Percentiles rank a stretch among this genome's conserved stretches.
Evolutionary conservation across 2,888 invertebrate genomes (phyloP).

Genomic region (Eupithecia subfuscata): DNA sequence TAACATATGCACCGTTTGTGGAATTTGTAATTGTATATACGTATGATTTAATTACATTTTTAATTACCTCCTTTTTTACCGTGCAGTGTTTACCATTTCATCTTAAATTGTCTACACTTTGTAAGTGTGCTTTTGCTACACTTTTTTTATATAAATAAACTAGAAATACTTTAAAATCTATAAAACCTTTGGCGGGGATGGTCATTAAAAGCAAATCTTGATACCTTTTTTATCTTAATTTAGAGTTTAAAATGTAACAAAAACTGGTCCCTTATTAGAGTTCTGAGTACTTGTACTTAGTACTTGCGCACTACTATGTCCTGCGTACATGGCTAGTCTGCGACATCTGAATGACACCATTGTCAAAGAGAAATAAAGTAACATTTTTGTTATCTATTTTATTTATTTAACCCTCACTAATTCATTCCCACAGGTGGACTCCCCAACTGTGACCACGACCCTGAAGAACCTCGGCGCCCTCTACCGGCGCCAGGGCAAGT

Average conservation of each 20-base stretch:
- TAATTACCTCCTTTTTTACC: background rate
- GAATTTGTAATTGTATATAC: background rate
- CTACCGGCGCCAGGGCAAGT: constrained; percentile 99
- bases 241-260: too few relatives aligned
- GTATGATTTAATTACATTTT: background rate
- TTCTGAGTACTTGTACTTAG: too few relatives aligned
- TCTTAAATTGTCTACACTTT: background rate
- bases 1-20: background rate
- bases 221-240: too few relatives aligned
- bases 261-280: too few relatives aligned
- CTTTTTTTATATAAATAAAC: too few relatives aligned
- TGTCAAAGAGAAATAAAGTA: too few relatives aligned
- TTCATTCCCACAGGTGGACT: constrained; percentile 87
- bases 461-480: constrained; percentile 99
- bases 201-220: too few relatives aligned
- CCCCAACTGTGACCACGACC: constrained; percentile 98
- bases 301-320: too few relatives aligned
- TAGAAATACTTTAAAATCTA: too few relatives aligned
- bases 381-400: background rate
- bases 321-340: too few relatives aligned
- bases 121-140: background rate
- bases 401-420: background rate
- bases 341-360: too few relatives aligned
- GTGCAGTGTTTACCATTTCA: background rate
- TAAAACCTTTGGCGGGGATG: too few relatives aligned